Percentiles rank a stretch among this genome's conserved stretches.
Conservation (phyloP, 2,888 invertebrate genomes). For the Biston stratarius region DNA sequence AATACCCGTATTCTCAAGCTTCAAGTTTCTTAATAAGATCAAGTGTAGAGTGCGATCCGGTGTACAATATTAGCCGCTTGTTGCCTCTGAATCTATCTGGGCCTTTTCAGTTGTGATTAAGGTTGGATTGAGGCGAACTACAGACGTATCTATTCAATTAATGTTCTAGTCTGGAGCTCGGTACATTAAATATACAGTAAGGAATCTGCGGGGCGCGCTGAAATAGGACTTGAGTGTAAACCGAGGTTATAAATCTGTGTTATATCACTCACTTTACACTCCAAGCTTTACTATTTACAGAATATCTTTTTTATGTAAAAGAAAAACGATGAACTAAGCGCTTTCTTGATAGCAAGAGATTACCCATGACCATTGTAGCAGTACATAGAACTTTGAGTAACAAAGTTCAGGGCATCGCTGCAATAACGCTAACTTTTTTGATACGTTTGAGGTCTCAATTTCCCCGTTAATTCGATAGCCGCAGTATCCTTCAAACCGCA, state of each 20-base stretch:
- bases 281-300: background rate
- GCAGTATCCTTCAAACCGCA: too few relatives aligned
- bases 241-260: slow-evolving; percentile 19
- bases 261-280: slow-evolving; percentile 6
- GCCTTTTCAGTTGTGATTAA: slow-evolving; percentile 83
- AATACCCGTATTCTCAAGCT: slow-evolving; percentile 11
- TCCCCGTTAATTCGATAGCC: too few relatives aligned
- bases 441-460: too few relatives aligned
- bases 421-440: too few relatives aligned
- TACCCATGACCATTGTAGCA: too few relatives aligned
- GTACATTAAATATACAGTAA: slow-evolving; percentile 33
- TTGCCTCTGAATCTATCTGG: slow-evolving; percentile 67
- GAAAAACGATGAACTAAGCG: too few relatives aligned
- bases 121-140: slow-evolving; percentile 78
- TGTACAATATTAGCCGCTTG: slow-evolving; percentile 75
- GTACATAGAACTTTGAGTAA: too few relatives aligned
- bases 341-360: too few relatives aligned
- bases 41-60: slow-evolving; percentile 74
- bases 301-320: too few relatives aligned
- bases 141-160: slow-evolving; percentile 85
- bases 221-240: slow-evolving; percentile 20
- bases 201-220: slow-evolving; percentile 20
- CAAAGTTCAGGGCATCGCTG: too few relatives aligned
- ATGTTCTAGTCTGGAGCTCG: slow-evolving; percentile 65
- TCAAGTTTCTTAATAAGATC: slow-evolving; percentile 60